Percentiles rank a stretch among this genome's conserved stretches.
These are phyloP conservation scores for Pocillopora meandrina DNA, from an alignment of 92 coral and sea anemone genomes.

Conservation along the genomic window DNA sequence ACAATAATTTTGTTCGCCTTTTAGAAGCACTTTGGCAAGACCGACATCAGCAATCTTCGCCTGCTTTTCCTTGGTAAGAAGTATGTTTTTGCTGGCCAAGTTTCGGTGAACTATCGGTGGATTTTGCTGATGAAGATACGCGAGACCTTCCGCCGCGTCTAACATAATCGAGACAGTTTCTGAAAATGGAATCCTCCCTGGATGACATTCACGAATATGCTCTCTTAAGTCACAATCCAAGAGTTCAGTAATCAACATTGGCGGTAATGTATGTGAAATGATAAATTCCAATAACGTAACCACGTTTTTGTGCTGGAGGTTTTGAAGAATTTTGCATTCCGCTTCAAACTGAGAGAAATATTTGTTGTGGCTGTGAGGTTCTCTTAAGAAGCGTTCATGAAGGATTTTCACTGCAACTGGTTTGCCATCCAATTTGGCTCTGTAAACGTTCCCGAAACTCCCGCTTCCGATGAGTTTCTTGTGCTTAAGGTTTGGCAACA, in stretches of 20 bases:
- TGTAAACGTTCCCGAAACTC: constrained; percentile 9
- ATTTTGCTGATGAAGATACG: constrained; percentile 31
- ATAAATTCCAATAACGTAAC: constrained; percentile 3
- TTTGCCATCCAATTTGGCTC: neutral
- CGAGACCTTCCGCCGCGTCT: constrained; percentile 60
- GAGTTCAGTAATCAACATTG: constrained; percentile 26
- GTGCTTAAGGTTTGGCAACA: neutral
- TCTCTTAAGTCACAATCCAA: neutral
- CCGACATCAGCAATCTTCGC: constrained; percentile 66
- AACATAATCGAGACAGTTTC: constrained; percentile 45
- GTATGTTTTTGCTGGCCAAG: constrained; percentile 47
- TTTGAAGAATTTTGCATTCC: constrained; percentile 14
- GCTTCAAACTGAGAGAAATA: neutral
- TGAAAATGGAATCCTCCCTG: constrained; percentile 34
- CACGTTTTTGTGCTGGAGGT: constrained; percentile 3
- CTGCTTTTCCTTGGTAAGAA: constrained; percentile 34
- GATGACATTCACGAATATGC: neutral
- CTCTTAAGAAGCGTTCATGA: neutral
- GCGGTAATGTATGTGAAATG: neutral
- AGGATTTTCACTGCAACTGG: constrained; percentile 9
- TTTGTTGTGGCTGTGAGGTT: too few relatives aligned
- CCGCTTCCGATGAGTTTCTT: constrained; percentile 9
- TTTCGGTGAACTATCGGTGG: constrained; percentile 57
- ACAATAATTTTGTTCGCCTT: constrained; percentile 19
- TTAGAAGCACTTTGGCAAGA: constrained; percentile 46